These are phyloP conservation scores for Apodemia duryi DNA, from an alignment of 2,888 invertebrate species.

Conservation along the genomic window DNA sequence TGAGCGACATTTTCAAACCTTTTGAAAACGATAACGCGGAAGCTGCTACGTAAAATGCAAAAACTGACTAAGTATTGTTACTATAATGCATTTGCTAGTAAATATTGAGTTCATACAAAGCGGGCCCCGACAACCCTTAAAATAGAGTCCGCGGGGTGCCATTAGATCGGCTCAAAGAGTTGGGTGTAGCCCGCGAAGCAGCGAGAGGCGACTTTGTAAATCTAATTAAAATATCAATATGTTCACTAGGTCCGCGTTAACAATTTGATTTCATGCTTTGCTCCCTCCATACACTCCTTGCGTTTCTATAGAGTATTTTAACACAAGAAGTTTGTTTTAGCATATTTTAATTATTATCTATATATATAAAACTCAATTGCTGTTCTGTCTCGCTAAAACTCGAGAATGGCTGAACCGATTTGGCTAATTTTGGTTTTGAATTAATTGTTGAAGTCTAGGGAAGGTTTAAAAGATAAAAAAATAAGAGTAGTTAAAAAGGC, in stretches of 20 bases:
- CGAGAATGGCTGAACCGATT: too few relatives aligned
- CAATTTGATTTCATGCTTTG: constrained; percentile 75
- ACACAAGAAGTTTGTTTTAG: not conserved
- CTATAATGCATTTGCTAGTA: constrained; percentile 78
- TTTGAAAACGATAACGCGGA: constrained; percentile 79
- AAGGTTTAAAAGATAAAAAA: too few relatives aligned
- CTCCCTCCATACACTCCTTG: constrained; percentile 40
- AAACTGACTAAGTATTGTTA: constrained; percentile 75
- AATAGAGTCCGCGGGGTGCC: constrained; percentile 74
- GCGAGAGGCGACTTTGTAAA: constrained; percentile 70
- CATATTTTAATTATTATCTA: not conserved
- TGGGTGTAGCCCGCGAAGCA: constrained; percentile 65
- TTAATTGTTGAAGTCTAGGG: too few relatives aligned
- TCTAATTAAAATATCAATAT: constrained; percentile 80
- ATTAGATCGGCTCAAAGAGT: constrained; percentile 76
- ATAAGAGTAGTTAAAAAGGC: too few relatives aligned
- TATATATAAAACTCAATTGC: too few relatives aligned
- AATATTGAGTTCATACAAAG: constrained; percentile 76
- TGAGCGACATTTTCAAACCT: constrained; percentile 70
- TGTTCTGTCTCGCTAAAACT: too few relatives aligned
- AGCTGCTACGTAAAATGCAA: constrained; percentile 72
- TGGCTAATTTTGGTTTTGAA: too few relatives aligned
- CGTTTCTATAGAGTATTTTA: constrained; percentile 11
- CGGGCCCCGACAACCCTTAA: constrained; percentile 69
- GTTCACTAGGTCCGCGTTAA: constrained; percentile 69